Conservation (phyloP, 2,888 invertebrate species). For the Lordiphosa andalusiaca region DNA sequence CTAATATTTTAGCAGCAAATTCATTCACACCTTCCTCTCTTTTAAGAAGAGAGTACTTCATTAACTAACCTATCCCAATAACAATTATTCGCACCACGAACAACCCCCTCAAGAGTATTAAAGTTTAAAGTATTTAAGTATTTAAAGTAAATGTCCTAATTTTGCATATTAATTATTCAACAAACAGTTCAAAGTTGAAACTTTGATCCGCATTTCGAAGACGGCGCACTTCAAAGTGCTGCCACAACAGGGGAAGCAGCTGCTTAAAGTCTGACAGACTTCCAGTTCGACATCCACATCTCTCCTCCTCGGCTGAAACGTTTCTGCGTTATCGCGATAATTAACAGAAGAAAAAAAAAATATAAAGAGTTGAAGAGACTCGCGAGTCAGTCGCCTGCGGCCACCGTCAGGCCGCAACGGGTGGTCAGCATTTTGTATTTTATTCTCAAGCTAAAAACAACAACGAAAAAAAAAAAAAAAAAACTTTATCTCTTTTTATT, state of each 20-base stretch:
- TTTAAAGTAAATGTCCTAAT: conserved; percentile 1
- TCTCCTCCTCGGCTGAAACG: conserved; percentile 36
- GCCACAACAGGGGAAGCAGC: conserved; percentile 17
- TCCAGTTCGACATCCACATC: conserved; percentile 41
- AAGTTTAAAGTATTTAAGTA: too few relatives aligned
- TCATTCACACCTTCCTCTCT: too few relatives aligned
- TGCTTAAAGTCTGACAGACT: conserved; percentile 15
- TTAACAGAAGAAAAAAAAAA: conserved; percentile 50
- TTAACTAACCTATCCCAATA: too few relatives aligned
- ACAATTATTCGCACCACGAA: too few relatives aligned
- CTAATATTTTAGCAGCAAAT: too few relatives aligned
- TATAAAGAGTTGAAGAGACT: conserved; percentile 41
- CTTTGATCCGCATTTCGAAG: too few relatives aligned
- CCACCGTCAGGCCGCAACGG: not conserved
- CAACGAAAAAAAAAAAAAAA: conserved; percentile 10
- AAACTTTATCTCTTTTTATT: conserved; percentile 30
- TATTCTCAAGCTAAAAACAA: not conserved
- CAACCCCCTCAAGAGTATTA: too few relatives aligned
- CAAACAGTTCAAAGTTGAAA: too few relatives aligned
- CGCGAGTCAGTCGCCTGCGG: conserved; percentile 21
- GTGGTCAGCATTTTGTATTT: conserved; percentile 12
- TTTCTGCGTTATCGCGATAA: conserved; percentile 76
- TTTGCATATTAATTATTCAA: too few relatives aligned
- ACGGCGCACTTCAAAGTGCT: not conserved
- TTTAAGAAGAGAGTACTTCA: too few relatives aligned